A percentile compares a stretch with the other conserved stretches of the same genome.
phyloP scores from a whole-genome alignment of 2,888 invertebrate genomes.

The Azorinus chamasolen region DNA sequence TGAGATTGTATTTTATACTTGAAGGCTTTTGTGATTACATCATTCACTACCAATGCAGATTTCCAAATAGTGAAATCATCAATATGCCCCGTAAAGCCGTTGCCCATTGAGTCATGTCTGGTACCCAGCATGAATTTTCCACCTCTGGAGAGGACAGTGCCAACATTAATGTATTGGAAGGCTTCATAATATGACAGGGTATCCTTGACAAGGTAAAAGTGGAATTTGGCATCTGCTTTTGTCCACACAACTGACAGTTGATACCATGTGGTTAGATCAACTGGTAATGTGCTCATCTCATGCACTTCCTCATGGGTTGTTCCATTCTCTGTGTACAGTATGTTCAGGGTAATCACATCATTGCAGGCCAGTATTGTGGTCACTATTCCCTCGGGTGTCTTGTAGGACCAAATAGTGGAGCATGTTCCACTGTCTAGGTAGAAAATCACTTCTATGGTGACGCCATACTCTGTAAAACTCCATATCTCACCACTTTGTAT shows the following conservation, averaged over 20 bases:
- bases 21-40: constrained; percentile 62
- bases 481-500: constrained; percentile 48
- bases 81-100: constrained; percentile 67
- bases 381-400: constrained; percentile 16
- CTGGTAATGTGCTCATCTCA: constrained; percentile 33
- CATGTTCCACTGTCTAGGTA: constrained; percentile 51
- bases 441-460: constrained; percentile 73
- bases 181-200: constrained; percentile 32
- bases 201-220: constrained; percentile 59
- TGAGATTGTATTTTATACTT: constrained; percentile 23
- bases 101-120: constrained; percentile 49
- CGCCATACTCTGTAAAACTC: constrained; percentile 62
- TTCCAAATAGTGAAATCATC: constrained; percentile 77
- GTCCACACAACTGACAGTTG: constrained; percentile 72
- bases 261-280: constrained; percentile 69
- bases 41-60: constrained; percentile 38
- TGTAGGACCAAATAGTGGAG: constrained; percentile 71
- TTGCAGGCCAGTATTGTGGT: constrained; percentile 62
- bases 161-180: constrained; percentile 25
- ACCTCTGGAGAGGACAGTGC: constrained; percentile 53
- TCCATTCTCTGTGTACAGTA: background rate
- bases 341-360: background rate
- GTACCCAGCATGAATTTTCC: constrained; percentile 71
- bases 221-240: constrained; percentile 26
- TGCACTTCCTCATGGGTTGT: background rate